These are phyloP conservation scores for Nymphalis c-album DNA, from an alignment of 2,888 invertebrate species.

Conservation along the genomic window DNA sequence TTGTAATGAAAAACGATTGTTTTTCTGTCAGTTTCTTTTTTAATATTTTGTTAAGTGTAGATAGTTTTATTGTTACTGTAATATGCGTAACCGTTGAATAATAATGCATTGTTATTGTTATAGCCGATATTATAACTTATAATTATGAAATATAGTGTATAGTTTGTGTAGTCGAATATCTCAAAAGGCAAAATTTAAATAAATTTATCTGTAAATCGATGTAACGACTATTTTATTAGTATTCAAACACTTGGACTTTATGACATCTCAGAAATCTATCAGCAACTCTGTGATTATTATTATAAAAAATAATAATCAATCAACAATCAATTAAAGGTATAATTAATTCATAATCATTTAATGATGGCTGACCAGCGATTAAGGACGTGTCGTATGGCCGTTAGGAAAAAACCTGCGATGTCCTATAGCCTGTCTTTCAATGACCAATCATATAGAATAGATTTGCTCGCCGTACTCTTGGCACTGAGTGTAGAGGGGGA, in stretches of 20 bases:
- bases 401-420: constrained; percentile 41
- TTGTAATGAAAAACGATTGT: constrained; percentile 21
- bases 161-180: background rate
- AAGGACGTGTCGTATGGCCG: constrained; percentile 28
- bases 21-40: constrained; percentile 12
- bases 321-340: constrained; percentile 24
- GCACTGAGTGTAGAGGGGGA: constrained; percentile 58
- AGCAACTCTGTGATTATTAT: constrained; percentile 12
- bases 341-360: constrained; percentile 30
- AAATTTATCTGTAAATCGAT: too few relatives aligned
- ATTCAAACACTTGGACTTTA: background rate
- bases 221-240: too few relatives aligned
- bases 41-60: background rate
- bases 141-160: background rate
- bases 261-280: background rate
- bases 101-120: background rate
- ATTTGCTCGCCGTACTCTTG: constrained; percentile 42
- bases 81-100: background rate
- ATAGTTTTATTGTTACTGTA: constrained; percentile 2
- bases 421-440: constrained; percentile 48
- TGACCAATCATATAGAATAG: constrained; percentile 70
- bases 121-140: background rate
- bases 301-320: constrained; percentile 13
- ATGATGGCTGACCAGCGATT: constrained; percentile 35
- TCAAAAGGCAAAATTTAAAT: background rate